These are phyloP conservation scores for Lordiphosa clarofinis DNA, from an alignment of 1,140 invertebrate genomes.

Conservation along the genomic window DNA sequence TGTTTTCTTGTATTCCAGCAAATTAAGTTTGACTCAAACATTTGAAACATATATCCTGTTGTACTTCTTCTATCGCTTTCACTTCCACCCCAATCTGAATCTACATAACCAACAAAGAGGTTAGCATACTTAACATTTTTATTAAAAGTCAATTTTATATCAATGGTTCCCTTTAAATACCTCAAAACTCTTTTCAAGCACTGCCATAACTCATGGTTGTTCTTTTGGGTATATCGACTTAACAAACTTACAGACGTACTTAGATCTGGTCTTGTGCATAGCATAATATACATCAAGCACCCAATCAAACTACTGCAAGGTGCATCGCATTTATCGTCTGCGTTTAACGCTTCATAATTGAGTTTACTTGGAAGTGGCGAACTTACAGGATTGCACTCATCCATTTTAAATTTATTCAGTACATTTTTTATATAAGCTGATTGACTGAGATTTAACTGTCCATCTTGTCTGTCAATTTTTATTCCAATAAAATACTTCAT, in stretches of 20 bases:
- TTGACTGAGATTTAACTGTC: slow-evolving; percentile 13
- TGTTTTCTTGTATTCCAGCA: slow-evolving; percentile 1
- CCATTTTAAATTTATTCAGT: slow-evolving; percentile 10
- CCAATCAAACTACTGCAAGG: slow-evolving; percentile 1
- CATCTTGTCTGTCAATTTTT: slow-evolving; percentile 1
- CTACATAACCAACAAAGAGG: background rate
- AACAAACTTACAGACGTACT: slow-evolving; percentile 3
- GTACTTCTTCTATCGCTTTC: slow-evolving; percentile 3
- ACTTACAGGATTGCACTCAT: slow-evolving; percentile 10
- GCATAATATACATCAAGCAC: no score
- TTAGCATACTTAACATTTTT: background rate
- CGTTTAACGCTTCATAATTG: slow-evolving; percentile 5
- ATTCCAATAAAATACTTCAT: slow-evolving; percentile 12
- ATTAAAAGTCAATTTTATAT: background rate
- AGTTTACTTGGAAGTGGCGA: slow-evolving; percentile 7
- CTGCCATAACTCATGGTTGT: background rate
- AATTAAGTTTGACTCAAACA: background rate
- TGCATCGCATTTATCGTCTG: slow-evolving; percentile 4
- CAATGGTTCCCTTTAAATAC: background rate
- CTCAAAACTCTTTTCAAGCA: background rate
- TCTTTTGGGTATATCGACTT: background rate
- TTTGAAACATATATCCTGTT: slow-evolving; percentile 1
- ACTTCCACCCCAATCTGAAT: slow-evolving; percentile 4
- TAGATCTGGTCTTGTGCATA: slow-evolving; percentile 2
- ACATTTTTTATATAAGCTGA: slow-evolving; percentile 11